Percentiles rank a stretch among this genome's conserved stretches.
phyloP scores from a whole-genome alignment of 2,797 vertebrate species.

The Lutjanus campechanus region DNA sequence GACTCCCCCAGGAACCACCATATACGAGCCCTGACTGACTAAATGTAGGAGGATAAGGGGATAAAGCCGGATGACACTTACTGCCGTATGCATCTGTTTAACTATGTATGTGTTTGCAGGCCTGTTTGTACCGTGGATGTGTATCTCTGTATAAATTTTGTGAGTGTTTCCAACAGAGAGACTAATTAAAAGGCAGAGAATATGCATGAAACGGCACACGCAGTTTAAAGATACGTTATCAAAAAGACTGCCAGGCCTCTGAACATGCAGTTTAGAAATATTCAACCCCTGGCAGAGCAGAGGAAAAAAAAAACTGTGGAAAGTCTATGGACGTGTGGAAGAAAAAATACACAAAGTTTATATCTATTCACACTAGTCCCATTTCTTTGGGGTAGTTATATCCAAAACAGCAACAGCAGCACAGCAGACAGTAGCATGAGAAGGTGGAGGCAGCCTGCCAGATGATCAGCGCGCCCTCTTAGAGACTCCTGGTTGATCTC shows the following conservation, averaged over 20 bases:
- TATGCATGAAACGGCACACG: constrained; percentile 66
- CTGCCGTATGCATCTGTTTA: constrained; percentile 42
- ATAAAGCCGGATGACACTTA: constrained; percentile 34
- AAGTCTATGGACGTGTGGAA: constrained; percentile 56
- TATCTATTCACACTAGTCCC: constrained; percentile 65
- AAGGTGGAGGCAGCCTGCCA: constrained; percentile 26
- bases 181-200: constrained; percentile 67
- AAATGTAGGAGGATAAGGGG: constrained; percentile 15
- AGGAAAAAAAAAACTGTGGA: constrained; percentile 41
- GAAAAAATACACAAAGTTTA: constrained; percentile 68
- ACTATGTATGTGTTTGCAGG: constrained; percentile 43
- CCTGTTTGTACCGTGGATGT: constrained; percentile 39
- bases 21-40: constrained; percentile 23
- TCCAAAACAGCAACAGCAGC: constrained; percentile 68
- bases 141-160: constrained; percentile 30
- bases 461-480: constrained; percentile 66
- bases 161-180: constrained; percentile 46
- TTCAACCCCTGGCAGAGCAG: constrained; percentile 59
- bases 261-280: constrained; percentile 76
- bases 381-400: constrained; percentile 56
- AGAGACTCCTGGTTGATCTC: constrained; percentile 93
- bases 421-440: constrained; percentile 60
- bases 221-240: constrained; percentile 68
- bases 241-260: constrained; percentile 69
- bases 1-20: constrained; percentile 25